Percentiles rank a stretch among this genome's conserved stretches.
Conservation (phyloP, 2,797 vertebrate genomes). For the Alfaro cultratus region DNA sequence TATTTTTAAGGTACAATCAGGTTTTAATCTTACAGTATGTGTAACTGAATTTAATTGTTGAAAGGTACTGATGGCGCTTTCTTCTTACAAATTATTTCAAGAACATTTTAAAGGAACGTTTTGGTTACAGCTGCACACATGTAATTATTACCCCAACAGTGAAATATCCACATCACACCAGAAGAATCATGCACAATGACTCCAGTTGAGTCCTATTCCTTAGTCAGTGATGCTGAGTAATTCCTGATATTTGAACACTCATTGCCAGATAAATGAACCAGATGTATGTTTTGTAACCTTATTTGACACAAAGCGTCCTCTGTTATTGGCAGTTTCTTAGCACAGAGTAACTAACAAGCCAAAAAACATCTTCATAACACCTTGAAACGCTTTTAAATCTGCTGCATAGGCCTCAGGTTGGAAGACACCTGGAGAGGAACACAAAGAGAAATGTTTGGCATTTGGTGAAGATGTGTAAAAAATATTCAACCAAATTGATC, state of each 20-base stretch:
- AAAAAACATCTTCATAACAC: slow-evolving; percentile 21
- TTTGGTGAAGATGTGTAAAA: not conserved
- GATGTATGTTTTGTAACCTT: slow-evolving; percentile 20
- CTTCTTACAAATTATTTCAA: not conserved
- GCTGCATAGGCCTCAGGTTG: slow-evolving; percentile 89
- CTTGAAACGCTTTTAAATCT: slow-evolving; percentile 75
- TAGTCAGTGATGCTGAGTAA: slow-evolving; percentile 9
- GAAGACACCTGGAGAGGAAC: slow-evolving; percentile 86
- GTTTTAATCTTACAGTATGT: slow-evolving; percentile 15
- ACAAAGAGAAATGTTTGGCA: slow-evolving; percentile 10
- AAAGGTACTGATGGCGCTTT: not conserved
- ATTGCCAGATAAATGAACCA: slow-evolving; percentile 26
- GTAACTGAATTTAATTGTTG: not conserved
- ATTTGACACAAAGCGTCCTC: slow-evolving; percentile 9
- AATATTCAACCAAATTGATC: not conserved
- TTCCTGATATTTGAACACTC: slow-evolving; percentile 21
- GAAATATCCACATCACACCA: not conserved
- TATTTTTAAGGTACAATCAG: not conserved
- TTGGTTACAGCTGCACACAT: slow-evolving; percentile 32
- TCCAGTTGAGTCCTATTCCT: slow-evolving; percentile 7
- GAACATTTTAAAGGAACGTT: slow-evolving; percentile 6
- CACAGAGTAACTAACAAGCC: slow-evolving; percentile 11
- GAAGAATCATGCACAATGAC: not conserved
- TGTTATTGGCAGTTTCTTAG: slow-evolving; percentile 3
- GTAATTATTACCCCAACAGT: slow-evolving; percentile 14